phyloP scores from a whole-genome alignment of 1,140 invertebrate genomes.

The Drosophila neocordata region DNA sequence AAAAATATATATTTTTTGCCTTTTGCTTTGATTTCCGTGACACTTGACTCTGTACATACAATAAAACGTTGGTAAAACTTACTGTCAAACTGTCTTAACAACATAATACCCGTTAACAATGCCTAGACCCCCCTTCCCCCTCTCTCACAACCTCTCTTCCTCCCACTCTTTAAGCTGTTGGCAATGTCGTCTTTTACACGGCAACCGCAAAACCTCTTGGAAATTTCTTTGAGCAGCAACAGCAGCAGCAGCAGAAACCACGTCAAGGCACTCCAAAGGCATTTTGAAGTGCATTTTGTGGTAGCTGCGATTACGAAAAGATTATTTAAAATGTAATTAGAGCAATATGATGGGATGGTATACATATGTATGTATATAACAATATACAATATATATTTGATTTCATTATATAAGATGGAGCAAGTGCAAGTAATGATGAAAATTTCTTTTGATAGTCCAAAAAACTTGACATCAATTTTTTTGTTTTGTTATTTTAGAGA shows the following conservation, averaged over 20 bases:
- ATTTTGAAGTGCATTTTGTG: constrained; percentile 57
- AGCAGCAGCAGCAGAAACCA: not conserved
- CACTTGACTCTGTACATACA: constrained; percentile 43
- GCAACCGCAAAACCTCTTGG: constrained; percentile 12
- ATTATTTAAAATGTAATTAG: constrained; percentile 69
- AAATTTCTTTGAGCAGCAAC: constrained; percentile 62
- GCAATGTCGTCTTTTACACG: not conserved
- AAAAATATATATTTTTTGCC: constrained; percentile 44
- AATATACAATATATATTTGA: constrained; percentile 32
- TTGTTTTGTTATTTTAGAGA: not conserved
- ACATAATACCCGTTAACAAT: constrained; percentile 69
- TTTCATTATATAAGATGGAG: not conserved
- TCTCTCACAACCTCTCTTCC: constrained; percentile 10
- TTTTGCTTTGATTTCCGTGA: constrained; percentile 65
- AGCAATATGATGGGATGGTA: constrained; percentile 56
- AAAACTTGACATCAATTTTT: constrained; percentile 71
- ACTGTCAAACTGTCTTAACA: constrained; percentile 69
- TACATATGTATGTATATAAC: constrained; percentile 27
- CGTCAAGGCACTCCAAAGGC: constrained; percentile 36
- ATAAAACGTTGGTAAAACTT: constrained; percentile 24
- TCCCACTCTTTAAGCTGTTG: not conserved
- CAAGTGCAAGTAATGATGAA: constrained; percentile 52
- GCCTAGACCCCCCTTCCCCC: not conserved
- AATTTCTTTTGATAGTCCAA: constrained; percentile 54
- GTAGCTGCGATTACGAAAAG: constrained; percentile 73